phyloP scores from a whole-genome alignment of 1,140 invertebrate genomes.

The Holcopasites calliopsidis region DNA sequence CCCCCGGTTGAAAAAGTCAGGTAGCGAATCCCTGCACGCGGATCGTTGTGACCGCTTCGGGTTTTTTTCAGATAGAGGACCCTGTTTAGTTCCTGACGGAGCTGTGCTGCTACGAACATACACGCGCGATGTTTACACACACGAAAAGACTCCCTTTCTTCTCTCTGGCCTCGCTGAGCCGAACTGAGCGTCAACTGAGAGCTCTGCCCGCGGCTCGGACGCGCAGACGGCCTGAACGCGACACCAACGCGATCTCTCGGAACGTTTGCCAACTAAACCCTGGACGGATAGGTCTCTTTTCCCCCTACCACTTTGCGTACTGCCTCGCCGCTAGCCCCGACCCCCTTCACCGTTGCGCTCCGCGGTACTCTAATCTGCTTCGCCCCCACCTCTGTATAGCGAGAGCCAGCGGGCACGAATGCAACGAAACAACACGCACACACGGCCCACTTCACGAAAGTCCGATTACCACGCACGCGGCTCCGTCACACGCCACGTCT shows the following conservation, averaged over 20 bases:
- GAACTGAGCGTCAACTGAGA: slow-evolving; percentile 79
- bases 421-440: neutral
- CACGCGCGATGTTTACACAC: slow-evolving; percentile 67
- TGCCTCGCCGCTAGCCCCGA: slow-evolving; percentile 37
- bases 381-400: slow-evolving; percentile 27
- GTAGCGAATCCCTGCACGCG: slow-evolving; percentile 30
- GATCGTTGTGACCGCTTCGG: neutral
- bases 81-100: neutral
- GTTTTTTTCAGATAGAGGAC: slow-evolving; percentile 9
- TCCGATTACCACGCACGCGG: neutral
- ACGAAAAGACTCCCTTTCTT: slow-evolving; percentile 73
- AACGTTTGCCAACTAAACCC: slow-evolving; percentile 65
- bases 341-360: slow-evolving; percentile 33
- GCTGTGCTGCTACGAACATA: slow-evolving; percentile 39
- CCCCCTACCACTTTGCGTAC: slow-evolving; percentile 52
- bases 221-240: slow-evolving; percentile 67
- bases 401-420: slow-evolving; percentile 11
- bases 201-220: slow-evolving; percentile 73
- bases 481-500: neutral
- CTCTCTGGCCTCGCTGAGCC: slow-evolving; percentile 78
- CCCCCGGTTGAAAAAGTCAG: slow-evolving; percentile 33
- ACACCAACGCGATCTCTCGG: slow-evolving; percentile 77
- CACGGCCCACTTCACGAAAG: neutral
- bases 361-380: slow-evolving; percentile 50
- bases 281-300: slow-evolving; percentile 55